Base-by-base conservation (phyloP, 2,797 vertebrate genomes). In the Paguma larvata region DNA sequence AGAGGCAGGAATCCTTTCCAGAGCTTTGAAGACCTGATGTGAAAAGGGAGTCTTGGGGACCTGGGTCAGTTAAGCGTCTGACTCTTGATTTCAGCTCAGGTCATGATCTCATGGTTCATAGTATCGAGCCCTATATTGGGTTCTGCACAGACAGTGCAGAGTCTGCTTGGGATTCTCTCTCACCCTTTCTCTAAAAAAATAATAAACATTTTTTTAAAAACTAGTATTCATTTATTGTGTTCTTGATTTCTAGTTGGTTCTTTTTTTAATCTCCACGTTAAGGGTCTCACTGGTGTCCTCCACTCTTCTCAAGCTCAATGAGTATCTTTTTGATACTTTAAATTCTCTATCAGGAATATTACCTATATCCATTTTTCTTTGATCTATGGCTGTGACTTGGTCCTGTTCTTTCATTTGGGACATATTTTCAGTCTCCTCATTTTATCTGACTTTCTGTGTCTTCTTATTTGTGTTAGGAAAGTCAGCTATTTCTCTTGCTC, bases 1-100 rank as follows among this genome's bases (percentile, higher is more conserved):
- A 77, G 92, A 89, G 53, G 23, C 79, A 91, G 44, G 13, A 34
- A 21, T 41, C 46, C 18, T 46, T 89, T 65, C 63, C 16, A 34
- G 73, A 56, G 85, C 67, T 95, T 63, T 94, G 15, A 77, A 95
- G 87, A 94, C 18, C 59, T 77, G 51, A 44, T 83, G 86, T 63
- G 67, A 86, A 96, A 92, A 75, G 89, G 46, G 12, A 85, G 62
- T 85, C 56, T 19, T 56, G 53, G 53, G 53, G 18, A 18, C 18
- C 53, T 56, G 53, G 19, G 53, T 53, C 53, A 53, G 53, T 19
- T 19, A 56, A 56, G 18, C 53, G 2, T 56, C 53, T 56, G 53
- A 56, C 53, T 56, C 53, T 56, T 56, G 18, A 56, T 56, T 56
- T 56, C 53, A 56, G 53, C 18, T 56, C 53, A 7, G 53, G 53